These are phyloP conservation scores for Clinocottus analis DNA, from an alignment of 2,113 vertebrate genomes.

Conservation along the genomic window DNA sequence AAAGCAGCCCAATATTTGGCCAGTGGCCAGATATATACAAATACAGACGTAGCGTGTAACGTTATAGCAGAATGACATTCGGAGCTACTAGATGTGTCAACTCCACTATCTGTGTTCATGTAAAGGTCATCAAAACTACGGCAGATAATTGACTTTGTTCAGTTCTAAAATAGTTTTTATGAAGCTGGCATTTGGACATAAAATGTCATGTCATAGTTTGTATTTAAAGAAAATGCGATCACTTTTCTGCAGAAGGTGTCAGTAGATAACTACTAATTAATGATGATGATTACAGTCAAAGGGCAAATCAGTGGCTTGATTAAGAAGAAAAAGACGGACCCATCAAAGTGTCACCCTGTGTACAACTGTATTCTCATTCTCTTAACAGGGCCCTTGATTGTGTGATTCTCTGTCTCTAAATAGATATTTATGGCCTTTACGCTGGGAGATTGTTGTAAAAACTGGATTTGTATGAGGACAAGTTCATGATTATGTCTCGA, in stretches of 20 bases:
- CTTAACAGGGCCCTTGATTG: slow-evolving; percentile 35
- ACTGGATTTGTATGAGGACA: slow-evolving; percentile 14
- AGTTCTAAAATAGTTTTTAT: background rate
- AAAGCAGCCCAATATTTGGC: too few species aligned
- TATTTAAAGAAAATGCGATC: background rate
- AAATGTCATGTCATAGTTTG: background rate
- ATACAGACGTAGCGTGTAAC: too few species aligned
- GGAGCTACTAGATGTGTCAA: background rate
- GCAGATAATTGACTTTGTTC: background rate
- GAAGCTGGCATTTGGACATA: background rate
- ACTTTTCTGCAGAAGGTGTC: background rate
- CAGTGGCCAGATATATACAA: too few species aligned
- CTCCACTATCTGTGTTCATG: background rate
- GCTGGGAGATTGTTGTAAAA: slow-evolving; percentile 17
- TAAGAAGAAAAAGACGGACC: slow-evolving; percentile 14
- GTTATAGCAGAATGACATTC: background rate
- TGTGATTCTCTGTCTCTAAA: slow-evolving; percentile 19
- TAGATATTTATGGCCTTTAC: slow-evolving; percentile 20
- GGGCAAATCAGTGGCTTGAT: slow-evolving; percentile 38
- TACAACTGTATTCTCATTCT: slow-evolving; percentile 7
- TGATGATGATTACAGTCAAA: slow-evolving; percentile 33
- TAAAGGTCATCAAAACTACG: background rate
- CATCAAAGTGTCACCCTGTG: background rate
- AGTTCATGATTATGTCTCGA: slow-evolving; percentile 3
- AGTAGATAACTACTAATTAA: background rate